Evolutionary conservation across 2,888 invertebrate genomes (phyloP), one percentile per base, ranked within the genome.

Genomic region (Lissonota sp.): DNA sequence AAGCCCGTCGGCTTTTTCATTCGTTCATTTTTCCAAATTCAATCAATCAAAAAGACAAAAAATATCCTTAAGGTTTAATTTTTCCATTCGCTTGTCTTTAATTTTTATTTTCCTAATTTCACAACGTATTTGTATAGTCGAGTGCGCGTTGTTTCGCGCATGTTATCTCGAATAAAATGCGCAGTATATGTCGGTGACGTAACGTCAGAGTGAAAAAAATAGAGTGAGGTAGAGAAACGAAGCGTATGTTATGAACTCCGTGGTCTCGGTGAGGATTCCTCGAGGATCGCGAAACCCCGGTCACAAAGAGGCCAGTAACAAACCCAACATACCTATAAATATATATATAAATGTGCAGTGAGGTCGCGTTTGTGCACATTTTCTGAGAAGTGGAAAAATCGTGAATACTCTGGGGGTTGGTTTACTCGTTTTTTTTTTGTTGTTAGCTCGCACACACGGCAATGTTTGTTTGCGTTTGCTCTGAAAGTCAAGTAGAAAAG

Each of bases 181-280:
- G 7, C 58, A 49, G 66, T 42, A 66, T 40, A 16, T 44, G 67
- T 14, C 60, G 14, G 67, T 69, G 55, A 76, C 70, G 26, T n/a
- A 70, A 64, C 63, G 55, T 16, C 4, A 3, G 39, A 55, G 16
- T 49, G 14, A 12, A 46, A 42, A 44, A 74, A 66, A 75, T 37
- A 42, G 49, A 26, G 12, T 5, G 16, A 37, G 26, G 46, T 3
- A 46, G 26, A 66, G 26, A 62, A 67, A 66, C 51, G 58, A 79
- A 64, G 26, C 58, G 64, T 51, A 12, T 6, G 51, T 72, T 72
- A 72, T 51, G 46, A 78, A 64, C 78, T 60, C 16, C 40, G 44
- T 40, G 69, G 58, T 64, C 60, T 58, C 58, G 73, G 46, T 39
- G 60, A 58, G 58, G 69, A 81, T 78, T 78, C 70, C 73, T 58